Evolutionary conservation across 2,797 vertebrate species (phyloP).

Genomic region (Meda fulgida): DNA sequence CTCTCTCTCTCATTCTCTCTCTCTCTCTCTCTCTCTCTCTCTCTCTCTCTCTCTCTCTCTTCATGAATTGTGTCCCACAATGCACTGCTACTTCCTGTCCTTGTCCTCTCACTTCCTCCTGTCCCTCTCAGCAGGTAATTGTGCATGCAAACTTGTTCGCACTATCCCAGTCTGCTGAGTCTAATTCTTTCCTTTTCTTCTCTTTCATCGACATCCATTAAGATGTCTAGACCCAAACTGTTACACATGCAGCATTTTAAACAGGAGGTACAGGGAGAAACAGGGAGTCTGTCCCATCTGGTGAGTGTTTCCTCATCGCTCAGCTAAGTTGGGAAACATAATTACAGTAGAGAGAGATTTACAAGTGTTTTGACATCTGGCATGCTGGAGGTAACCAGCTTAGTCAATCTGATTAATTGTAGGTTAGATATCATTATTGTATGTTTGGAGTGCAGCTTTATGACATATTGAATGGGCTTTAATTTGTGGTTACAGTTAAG

Average conservation of each 20-base stretch:
- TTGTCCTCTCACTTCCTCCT: constrained; percentile 3
- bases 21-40: too few relatives aligned
- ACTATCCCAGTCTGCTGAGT: constrained; percentile 66
- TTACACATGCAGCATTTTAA: constrained; percentile 46
- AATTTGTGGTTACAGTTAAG: constrained; percentile 56
- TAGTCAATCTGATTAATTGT: constrained; percentile 23
- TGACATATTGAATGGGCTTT: constrained; percentile 29
- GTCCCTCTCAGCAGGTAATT: constrained; percentile 40
- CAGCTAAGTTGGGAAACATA: constrained; percentile 23
- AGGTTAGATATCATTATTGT: constrained; percentile 12
- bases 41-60: not conserved
- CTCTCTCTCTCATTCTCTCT: too few relatives aligned
- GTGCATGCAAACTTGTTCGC: constrained; percentile 73
- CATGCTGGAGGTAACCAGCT: constrained; percentile 3
- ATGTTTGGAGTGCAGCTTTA: not conserved
- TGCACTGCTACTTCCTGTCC: constrained; percentile 22
- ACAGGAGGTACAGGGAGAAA: constrained; percentile 46
- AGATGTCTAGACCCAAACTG: constrained; percentile 29
- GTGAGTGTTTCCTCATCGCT: constrained; percentile 54
- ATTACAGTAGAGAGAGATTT: constrained; percentile 17
- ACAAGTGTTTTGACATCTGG: constrained; percentile 9
- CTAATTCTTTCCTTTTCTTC: constrained; percentile 63
- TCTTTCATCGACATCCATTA: constrained; percentile 10
- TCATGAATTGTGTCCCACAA: constrained; percentile 4
- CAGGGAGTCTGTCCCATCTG: constrained; percentile 42